A percentile compares a stretch with the other conserved stretches of the same genome.
Conservation (phyloP, 2,113 vertebrate genomes). For the Dinomys branickii region DNA sequence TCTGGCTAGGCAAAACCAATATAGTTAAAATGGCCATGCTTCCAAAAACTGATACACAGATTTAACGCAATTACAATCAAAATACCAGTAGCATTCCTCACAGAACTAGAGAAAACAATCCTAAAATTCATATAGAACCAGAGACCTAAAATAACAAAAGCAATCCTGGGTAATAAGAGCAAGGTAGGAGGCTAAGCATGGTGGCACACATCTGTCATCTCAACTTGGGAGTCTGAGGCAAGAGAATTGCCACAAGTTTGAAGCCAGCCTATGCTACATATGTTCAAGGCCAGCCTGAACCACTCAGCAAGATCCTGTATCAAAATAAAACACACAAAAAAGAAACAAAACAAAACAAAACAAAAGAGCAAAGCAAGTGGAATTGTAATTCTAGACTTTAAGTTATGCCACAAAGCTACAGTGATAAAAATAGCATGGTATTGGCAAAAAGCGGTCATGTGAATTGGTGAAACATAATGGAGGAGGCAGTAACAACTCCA, state of each 20-base stretch:
- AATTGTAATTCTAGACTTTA: not conserved
- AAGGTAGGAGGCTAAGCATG: not conserved
- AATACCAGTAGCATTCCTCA: not conserved
- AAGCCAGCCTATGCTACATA: not conserved
- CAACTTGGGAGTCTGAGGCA: not conserved
- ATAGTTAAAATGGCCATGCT: not conserved
- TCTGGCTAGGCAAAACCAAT: not conserved
- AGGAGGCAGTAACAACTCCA: not conserved
- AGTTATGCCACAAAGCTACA: not conserved
- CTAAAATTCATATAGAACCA: not conserved
- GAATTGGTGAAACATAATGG: not conserved
- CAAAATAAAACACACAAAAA: not conserved
- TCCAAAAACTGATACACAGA: not conserved
- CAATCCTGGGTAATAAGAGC: not conserved
- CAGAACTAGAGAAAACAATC: not conserved
- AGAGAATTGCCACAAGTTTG: not conserved
- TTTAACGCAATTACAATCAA: not conserved
- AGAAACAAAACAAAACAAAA: not conserved
- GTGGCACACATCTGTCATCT: not conserved
- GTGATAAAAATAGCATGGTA: not conserved
- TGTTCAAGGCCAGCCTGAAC: not conserved
- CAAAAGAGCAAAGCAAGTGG: not conserved
- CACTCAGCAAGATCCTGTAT: not conserved
- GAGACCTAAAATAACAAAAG: not conserved
- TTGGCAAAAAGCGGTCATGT: not conserved